These are phyloP conservation scores for Anabacerthia variegaticeps DNA, from an alignment of 2,797 vertebrate genomes.

Conservation along the genomic window DNA sequence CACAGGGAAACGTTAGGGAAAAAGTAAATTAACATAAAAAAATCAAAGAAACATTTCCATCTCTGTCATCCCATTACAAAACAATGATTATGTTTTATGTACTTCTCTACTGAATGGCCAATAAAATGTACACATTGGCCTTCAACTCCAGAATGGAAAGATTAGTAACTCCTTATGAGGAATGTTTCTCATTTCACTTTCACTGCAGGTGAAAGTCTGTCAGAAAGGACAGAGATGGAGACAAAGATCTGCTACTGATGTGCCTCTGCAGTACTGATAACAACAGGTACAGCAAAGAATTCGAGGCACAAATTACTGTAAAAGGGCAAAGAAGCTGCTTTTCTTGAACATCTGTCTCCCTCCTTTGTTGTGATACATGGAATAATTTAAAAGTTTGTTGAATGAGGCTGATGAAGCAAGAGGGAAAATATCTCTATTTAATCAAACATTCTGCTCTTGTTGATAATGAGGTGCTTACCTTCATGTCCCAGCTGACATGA, in stretches of 20 bases:
- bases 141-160: background rate
- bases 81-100: background rate
- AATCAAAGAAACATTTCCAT: background rate
- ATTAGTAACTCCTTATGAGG: background rate
- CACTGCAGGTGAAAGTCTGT: background rate
- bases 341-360: background rate
- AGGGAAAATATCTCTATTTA: background rate
- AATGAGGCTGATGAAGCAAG: background rate
- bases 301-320: background rate
- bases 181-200: background rate
- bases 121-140: background rate
- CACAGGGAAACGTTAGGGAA: slow-evolving; percentile 58
- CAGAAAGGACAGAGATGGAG: background rate
- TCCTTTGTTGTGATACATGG: background rate
- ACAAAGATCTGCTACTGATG: background rate
- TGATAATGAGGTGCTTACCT: background rate
- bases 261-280: background rate
- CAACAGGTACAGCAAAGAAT: background rate
- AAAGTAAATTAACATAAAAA: background rate
- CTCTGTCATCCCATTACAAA: background rate
- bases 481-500: background rate
- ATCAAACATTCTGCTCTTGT: background rate
- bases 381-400: background rate
- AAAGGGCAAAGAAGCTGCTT: background rate
- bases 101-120: background rate